Percentiles rank a stretch among this genome's conserved stretches.
phyloP scores from a whole-genome alignment of 2,113 vertebrate genomes.

The Hyla sarda region DNA sequence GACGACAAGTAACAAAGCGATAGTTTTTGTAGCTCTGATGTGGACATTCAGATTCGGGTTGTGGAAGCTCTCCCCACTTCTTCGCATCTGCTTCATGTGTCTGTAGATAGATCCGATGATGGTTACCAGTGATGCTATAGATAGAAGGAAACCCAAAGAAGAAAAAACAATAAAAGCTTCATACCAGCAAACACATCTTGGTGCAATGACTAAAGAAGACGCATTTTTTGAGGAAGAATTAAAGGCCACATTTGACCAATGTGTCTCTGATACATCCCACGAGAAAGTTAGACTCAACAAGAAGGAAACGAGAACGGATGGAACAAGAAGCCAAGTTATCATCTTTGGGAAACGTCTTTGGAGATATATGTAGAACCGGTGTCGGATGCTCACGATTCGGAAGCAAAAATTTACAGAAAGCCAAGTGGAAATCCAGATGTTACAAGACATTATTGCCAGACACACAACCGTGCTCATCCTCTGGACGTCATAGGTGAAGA shows the following conservation, averaged over 20 bases:
- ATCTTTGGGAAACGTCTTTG: slow-evolving; percentile 6
- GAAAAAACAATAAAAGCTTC: neutral
- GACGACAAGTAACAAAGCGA: neutral
- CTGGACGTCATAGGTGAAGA: neutral
- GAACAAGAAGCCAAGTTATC: slow-evolving; percentile 2
- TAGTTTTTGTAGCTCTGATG: neutral
- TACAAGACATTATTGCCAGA: neutral
- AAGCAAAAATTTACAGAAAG: slow-evolving; percentile 4
- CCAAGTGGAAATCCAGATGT: slow-evolving; percentile 7
- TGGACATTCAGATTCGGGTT: neutral
- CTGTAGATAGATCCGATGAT: slow-evolving; percentile 5
- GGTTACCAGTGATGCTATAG: neutral
- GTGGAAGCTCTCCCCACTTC: neutral
- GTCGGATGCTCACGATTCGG: neutral
- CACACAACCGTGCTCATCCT: neutral
- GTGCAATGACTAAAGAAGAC: neutral
- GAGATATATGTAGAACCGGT: neutral
- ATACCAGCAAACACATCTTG: neutral
- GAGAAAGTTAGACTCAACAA: neutral
- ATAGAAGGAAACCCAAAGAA: neutral
- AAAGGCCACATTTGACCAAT: neutral
- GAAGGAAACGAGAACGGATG: neutral
- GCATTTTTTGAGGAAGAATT: neutral
- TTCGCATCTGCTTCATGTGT: slow-evolving; percentile 11
- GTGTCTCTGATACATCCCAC: neutral